phyloP scores from a whole-genome alignment of 1,140 invertebrate genomes.

The Metopolophium dirhodum region DNA sequence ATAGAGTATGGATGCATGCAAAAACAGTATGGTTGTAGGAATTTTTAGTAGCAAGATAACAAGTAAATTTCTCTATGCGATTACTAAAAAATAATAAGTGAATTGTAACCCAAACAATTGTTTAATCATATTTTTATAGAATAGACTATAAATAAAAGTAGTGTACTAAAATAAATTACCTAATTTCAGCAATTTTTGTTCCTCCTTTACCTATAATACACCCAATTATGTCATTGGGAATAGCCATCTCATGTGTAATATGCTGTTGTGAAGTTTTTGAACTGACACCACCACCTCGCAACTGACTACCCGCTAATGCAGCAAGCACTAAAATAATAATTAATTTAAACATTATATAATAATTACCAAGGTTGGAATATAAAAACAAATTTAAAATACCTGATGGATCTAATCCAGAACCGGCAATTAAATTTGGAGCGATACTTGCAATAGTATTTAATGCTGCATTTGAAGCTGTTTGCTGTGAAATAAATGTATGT shows the following conservation, averaged over 20 bases:
- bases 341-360: neutral
- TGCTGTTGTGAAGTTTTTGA: constrained; percentile 59
- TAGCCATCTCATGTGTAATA: constrained; percentile 73
- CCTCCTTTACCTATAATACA: constrained; percentile 75
- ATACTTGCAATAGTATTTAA: constrained; percentile 52
- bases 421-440: constrained; percentile 48
- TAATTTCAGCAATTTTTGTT: constrained; percentile 76
- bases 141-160: neutral
- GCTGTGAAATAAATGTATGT: neutral
- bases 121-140: no score
- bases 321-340: constrained; percentile 55
- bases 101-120: no score
- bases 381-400: neutral
- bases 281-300: constrained; percentile 56
- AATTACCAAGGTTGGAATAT: neutral
- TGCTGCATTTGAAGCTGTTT: constrained; percentile 32
- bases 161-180: constrained; percentile 62
- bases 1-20: no score
- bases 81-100: no score
- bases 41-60: no score
- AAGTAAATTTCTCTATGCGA: no score
- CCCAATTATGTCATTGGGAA: constrained; percentile 72
- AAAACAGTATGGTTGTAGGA: no score
- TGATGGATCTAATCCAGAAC: constrained; percentile 49
- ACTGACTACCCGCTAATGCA: constrained; percentile 58